phyloP scores from a whole-genome alignment of 2,797 vertebrate genomes.

The Nannoperca australis region DNA sequence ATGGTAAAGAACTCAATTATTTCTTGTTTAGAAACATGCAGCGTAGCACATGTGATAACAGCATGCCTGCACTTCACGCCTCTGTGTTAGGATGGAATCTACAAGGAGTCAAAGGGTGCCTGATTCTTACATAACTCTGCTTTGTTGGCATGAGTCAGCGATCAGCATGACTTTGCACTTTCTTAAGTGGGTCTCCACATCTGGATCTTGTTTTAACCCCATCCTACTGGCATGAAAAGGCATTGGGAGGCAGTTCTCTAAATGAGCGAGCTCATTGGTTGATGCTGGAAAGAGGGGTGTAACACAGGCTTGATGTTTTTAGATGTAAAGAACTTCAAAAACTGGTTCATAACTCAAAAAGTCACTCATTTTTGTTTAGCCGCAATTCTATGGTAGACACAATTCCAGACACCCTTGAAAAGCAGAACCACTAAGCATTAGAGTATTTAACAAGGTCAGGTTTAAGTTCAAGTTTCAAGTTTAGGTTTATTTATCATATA shows the following conservation, averaged over 20 bases:
- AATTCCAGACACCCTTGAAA: background rate
- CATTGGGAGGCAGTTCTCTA: conserved; percentile 54
- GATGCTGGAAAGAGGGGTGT: conserved; percentile 21
- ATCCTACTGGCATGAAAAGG: conserved; percentile 22
- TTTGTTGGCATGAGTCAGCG: conserved; percentile 27
- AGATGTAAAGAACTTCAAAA: background rate
- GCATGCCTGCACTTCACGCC: conserved; percentile 4
- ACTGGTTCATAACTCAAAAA: conserved; percentile 11
- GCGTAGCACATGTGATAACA: background rate
- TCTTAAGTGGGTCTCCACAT: conserved; percentile 66
- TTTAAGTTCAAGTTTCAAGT: too few relatives aligned
- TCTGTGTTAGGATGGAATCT: conserved; percentile 3
- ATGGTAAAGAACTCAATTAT: conserved; percentile 85
- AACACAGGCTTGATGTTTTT: conserved; percentile 3
- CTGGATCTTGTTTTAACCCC: conserved; percentile 73
- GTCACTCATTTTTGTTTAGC: background rate
- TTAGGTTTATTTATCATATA: too few relatives aligned
- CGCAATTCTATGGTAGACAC: background rate
- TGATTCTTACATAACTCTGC: conserved; percentile 47
- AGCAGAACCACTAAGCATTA: background rate
- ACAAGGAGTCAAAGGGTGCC: conserved; percentile 8
- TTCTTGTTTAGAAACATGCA: conserved; percentile 1
- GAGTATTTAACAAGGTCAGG: background rate
- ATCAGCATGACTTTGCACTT: conserved; percentile 77
- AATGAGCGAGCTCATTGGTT: conserved; percentile 66